phyloP scores from a whole-genome alignment of 2,113 vertebrate species.

The Cyanocitta stelleri region DNA sequence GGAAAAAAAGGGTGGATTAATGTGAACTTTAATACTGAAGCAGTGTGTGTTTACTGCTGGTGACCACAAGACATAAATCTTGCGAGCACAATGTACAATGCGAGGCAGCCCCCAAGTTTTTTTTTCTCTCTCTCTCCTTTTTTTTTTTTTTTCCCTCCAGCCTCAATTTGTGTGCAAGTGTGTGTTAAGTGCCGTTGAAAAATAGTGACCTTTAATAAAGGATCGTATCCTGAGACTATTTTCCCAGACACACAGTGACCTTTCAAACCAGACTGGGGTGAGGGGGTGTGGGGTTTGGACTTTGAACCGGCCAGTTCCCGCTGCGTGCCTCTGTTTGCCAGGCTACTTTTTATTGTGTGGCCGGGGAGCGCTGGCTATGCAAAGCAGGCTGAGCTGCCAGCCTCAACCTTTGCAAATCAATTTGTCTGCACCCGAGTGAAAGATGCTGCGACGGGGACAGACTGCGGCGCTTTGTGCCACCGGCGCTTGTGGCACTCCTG shows the following conservation, averaged over 20 bases:
- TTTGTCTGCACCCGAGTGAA: constrained; percentile 89
- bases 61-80: constrained; percentile 82
- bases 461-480: constrained; percentile 79
- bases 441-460: constrained; percentile 75
- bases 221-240: constrained; percentile 89
- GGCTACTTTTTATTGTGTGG: constrained; percentile 87
- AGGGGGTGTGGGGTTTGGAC: constrained; percentile 86
- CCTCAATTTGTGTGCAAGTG: constrained; percentile 75
- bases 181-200: constrained; percentile 88
- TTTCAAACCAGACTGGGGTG: constrained; percentile 95
- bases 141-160: not conserved
- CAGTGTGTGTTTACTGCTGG: constrained; percentile 73
- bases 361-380: constrained; percentile 84
- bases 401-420: constrained; percentile 98
- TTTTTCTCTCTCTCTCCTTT: not conserved
- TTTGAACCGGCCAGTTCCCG: constrained; percentile 85
- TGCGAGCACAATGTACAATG: constrained; percentile 72
- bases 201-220: constrained; percentile 96
- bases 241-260: constrained; percentile 96
- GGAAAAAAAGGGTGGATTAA: constrained; percentile 49
- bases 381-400: constrained; percentile 87
- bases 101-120: constrained; percentile 54
- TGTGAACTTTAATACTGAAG: constrained; percentile 72
- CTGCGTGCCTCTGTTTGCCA: constrained; percentile 87
- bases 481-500: constrained; percentile 66